Conservation (phyloP, 2,797 vertebrate genomes). For the Amniataba percoides region DNA sequence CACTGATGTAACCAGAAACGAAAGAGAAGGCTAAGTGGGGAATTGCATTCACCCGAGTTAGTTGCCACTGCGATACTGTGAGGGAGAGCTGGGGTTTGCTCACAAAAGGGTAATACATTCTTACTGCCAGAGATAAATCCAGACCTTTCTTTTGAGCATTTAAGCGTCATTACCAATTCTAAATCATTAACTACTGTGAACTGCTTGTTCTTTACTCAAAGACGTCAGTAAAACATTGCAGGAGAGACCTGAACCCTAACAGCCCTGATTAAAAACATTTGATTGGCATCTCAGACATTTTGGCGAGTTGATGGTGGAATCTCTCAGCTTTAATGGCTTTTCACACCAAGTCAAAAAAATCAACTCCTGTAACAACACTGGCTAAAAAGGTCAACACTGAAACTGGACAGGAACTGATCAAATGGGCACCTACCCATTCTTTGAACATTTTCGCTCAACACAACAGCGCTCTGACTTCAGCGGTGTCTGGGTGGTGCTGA, state of each 20-base stretch:
- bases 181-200: slow-evolving; percentile 46
- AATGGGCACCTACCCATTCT: slow-evolving; percentile 75
- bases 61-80: slow-evolving; percentile 68
- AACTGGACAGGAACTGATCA: slow-evolving; percentile 41
- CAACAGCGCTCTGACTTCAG: slow-evolving; percentile 37
- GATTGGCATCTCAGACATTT: slow-evolving; percentile 36
- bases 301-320: slow-evolving; percentile 29
- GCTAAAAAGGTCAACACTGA: slow-evolving; percentile 32
- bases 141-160: slow-evolving; percentile 19
- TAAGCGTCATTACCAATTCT: slow-evolving; percentile 34
- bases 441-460: slow-evolving; percentile 34
- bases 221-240: slow-evolving; percentile 51
- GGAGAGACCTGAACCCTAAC: slow-evolving; percentile 42
- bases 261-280: slow-evolving; percentile 61
- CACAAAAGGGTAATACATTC: slow-evolving; percentile 41
- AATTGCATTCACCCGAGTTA: slow-evolving; percentile 62
- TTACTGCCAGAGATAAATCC: slow-evolving; percentile 33
- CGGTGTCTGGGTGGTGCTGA: slow-evolving; percentile 22
- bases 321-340: slow-evolving; percentile 36
- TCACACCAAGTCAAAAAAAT: slow-evolving; percentile 47
- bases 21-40: slow-evolving; percentile 31
- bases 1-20: slow-evolving; percentile 51
- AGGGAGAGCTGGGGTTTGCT: slow-evolving; percentile 32
- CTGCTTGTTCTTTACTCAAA: slow-evolving; percentile 42
- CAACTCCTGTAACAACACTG: slow-evolving; percentile 25